A percentile compares a stretch with the other conserved stretches of the same genome.
These are phyloP conservation scores for Eunapius fragilis DNA, from an alignment of 37 sponge, comb jelly and placozoan genomes.

Conservation along the genomic window DNA sequence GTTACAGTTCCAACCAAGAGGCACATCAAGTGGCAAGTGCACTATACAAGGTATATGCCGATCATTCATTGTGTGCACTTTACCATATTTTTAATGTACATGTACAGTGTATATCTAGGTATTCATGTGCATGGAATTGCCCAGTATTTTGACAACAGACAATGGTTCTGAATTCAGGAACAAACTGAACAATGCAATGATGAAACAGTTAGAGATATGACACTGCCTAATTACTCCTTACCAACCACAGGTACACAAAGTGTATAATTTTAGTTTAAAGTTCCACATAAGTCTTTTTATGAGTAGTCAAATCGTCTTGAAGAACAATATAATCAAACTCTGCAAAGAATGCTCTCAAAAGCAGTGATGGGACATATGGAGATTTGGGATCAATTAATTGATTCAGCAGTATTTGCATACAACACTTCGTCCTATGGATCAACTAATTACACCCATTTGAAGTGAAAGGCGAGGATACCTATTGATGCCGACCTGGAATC, in stretches of 20 bases:
- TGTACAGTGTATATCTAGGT: neutral
- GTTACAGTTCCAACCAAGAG: conserved; percentile 20
- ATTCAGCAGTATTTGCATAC: conserved; percentile 25
- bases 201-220: conserved; percentile 1
- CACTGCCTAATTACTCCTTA: conserved; percentile 8
- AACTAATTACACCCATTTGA: conserved; percentile 23
- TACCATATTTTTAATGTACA: neutral
- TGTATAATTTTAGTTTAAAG: neutral
- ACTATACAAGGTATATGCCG: conserved; percentile 13
- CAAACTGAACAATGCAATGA: conserved; percentile 17
- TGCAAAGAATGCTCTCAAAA: conserved; percentile 25
- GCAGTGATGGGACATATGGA: neutral
- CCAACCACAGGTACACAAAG: conserved; percentile 22
- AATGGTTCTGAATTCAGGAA: conserved; percentile 23
- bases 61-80: neutral
- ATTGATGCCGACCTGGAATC: too few species aligned
- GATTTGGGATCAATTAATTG: conserved; percentile 16
- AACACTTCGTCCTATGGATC: conserved; percentile 22
- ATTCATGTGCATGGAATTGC: conserved; percentile 42
- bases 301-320: conserved; percentile 16
- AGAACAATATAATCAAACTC: conserved; percentile 28
- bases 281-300: neutral
- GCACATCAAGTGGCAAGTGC: conserved; percentile 16
- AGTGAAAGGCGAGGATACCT: conserved; percentile 32
- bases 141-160: conserved; percentile 21